Base-by-base conservation (phyloP, 2,113 vertebrate species). In the Barbus barbus region DNA sequence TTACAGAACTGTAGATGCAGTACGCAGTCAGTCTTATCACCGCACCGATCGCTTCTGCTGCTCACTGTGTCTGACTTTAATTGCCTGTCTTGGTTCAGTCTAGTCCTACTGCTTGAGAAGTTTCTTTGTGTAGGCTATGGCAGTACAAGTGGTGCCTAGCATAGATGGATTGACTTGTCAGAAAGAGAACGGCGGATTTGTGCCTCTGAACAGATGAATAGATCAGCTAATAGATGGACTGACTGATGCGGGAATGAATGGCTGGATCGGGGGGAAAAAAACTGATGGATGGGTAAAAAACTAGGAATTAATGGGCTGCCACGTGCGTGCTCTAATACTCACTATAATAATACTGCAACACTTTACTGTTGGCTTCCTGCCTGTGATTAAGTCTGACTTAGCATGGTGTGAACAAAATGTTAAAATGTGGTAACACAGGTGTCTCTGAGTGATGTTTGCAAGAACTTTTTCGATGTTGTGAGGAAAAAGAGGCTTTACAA, bases 131-230 rank as follows among this genome's bases (percentile, higher is more conserved):
- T 36, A 36, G 75, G 84, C 78, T 84, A 73, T 72, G 48, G 74
- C 81, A 69, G 84, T 71, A 72, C 75, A 38, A 60, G 14, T 13
- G 1, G 60, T 41, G 78, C 73, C 83, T 81, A 82, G 84, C 84
- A 78, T 20, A 83, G 82, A 81, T 71, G 73, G 84, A 88, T 88
- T 83, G 78, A 84, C 81, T 81, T 67, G 74, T 78, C 84, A 81
- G 77, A 74, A 83, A 75, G 81, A 75, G 65, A 86, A 86, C 26
- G 73, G 73, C 71, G 82, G 51, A 84, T 86, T 82, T 82, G 82
- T 78, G 82, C 28, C 22, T 31, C 13, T 86, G 75, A 79, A 38
- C 53, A 63, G 85, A 84, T 86, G 87, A 82, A 75, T 53, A 44
- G 79, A 51, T 24, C 75, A 63, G 4, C 46, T 84, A 83, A 86